phyloP scores from a whole-genome alignment of 2,113 vertebrate species.

The Heterochromis multidens region DNA sequence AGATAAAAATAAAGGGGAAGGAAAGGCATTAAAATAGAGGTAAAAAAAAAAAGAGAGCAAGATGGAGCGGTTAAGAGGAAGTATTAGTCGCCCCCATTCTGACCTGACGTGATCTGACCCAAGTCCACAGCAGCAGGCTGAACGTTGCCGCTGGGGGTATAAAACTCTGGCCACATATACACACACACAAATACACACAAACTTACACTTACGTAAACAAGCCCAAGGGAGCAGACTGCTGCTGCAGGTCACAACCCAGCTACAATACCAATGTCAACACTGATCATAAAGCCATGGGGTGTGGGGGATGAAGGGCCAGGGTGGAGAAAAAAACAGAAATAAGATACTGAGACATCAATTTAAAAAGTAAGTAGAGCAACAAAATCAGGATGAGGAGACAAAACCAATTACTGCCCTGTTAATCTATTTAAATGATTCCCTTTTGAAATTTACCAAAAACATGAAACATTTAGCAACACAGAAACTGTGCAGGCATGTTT shows the following conservation, averaged over 20 bases:
- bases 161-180: not conserved
- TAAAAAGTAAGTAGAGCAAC: not conserved
- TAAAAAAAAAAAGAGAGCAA: no score
- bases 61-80: not conserved
- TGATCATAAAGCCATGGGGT: not conserved
- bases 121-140: not conserved
- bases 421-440: no score
- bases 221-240: slow-evolving; percentile 11
- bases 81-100: not conserved
- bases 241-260: slow-evolving; percentile 11
- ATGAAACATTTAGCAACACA: no score
- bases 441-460: no score
- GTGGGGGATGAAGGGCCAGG: not conserved
- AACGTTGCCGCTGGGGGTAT: not conserved
- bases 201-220: not conserved
- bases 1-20: not conserved
- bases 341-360: not conserved
- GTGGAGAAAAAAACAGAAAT: not conserved
- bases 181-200: not conserved
- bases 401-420: not conserved
- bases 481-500: no score
- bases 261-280: not conserved
- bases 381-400: not conserved
- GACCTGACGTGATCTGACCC: not conserved
- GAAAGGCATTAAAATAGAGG: no score